phyloP scores from a whole-genome alignment of 2,797 vertebrate genomes.

The Ceyx erithaca region DNA sequence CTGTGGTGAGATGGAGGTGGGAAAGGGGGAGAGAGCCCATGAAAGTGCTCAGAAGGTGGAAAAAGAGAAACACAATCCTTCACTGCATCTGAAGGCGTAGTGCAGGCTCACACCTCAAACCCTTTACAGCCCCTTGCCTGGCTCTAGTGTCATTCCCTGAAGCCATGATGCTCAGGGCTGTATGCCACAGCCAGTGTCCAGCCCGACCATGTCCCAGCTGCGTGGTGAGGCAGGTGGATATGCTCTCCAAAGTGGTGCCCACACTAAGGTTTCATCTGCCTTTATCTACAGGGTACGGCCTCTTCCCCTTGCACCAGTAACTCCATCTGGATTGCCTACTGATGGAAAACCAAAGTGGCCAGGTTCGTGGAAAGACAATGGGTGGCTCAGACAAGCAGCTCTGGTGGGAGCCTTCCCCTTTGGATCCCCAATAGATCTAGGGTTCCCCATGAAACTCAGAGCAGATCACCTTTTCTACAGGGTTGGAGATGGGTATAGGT shows the following conservation, averaged over 20 bases:
- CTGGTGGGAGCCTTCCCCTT: not conserved
- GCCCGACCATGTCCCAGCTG: not conserved
- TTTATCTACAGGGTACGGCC: not conserved
- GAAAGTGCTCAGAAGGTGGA: rapidly evolving
- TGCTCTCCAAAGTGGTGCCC: rapidly evolving
- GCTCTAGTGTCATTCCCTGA: rapidly evolving
- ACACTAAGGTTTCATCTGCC: rapidly evolving
- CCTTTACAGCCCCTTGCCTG: not conserved
- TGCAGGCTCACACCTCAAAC: rapidly evolving
- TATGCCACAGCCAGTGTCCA: no score
- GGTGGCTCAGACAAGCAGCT: not conserved
- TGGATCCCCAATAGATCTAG: not conserved
- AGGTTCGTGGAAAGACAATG: not conserved
- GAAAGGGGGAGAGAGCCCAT: rapidly evolving
- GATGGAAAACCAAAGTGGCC: not conserved
- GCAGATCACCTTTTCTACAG: not conserved
- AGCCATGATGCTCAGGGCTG: not conserved
- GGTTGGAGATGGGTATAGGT: not conserved
- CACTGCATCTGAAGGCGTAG: rapidly evolving
- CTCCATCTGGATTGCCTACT: not conserved
- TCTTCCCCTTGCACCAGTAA: not conserved
- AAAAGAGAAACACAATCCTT: not conserved
- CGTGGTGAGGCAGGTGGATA: rapidly evolving
- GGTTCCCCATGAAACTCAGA: not conserved
- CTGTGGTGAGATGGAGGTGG: not conserved